Conservation (phyloP, 2,888 invertebrate species). For the Stomorhina lunata region DNA sequence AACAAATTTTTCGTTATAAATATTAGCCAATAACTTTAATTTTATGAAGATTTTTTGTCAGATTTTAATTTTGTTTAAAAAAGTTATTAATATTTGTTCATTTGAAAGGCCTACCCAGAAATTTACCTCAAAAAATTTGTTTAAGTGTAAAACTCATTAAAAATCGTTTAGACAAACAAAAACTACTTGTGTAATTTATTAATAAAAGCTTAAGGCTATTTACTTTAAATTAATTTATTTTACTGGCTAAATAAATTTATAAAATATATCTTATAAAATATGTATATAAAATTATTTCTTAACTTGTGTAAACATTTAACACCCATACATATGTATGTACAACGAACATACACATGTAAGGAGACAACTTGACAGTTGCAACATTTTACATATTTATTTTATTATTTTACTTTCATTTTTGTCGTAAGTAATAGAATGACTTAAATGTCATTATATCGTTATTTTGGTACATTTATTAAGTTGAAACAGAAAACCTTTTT, state of each 20-base stretch:
- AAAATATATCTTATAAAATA: not conserved
- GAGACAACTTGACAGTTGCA: slow-evolving; percentile 20
- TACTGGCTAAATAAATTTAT: not conserved
- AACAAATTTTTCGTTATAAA: too few relatives aligned
- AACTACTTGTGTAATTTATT: too few relatives aligned
- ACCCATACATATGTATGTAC: too few relatives aligned
- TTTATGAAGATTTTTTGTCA: too few relatives aligned
- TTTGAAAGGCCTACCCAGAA: too few relatives aligned
- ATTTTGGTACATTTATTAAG: not conserved
- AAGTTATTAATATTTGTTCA: not conserved
- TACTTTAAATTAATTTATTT: not conserved
- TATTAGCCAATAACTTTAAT: too few relatives aligned
- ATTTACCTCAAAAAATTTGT: too few relatives aligned
- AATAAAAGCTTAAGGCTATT: slow-evolving; percentile 39
- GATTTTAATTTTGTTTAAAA: not conserved
- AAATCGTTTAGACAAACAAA: too few relatives aligned
- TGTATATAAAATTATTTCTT: not conserved
- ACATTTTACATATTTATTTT: not conserved
- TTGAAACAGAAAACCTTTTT: slow-evolving; percentile 69
- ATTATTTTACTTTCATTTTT: not conserved
- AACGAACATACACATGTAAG: too few relatives aligned
- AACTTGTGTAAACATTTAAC: too few relatives aligned
- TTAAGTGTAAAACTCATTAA: too few relatives aligned
- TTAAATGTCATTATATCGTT: slow-evolving; percentile 6
- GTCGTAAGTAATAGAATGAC: not conserved